Conservation (phyloP, 2,797 vertebrate species). For the Synanceia verrucosa region DNA sequence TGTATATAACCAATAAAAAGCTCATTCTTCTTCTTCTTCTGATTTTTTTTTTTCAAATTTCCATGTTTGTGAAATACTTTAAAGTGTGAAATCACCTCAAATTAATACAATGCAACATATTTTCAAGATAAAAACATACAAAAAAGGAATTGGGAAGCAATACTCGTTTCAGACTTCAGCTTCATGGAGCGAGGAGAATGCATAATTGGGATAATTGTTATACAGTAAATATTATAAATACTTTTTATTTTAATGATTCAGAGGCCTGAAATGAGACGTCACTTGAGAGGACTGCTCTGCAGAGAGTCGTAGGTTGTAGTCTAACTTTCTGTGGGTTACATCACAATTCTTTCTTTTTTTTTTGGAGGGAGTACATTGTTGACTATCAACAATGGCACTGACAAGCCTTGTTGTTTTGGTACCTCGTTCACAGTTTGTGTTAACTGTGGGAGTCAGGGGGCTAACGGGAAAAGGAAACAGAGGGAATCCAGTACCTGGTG, state of each 20-base stretch:
- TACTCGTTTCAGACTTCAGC: not conserved
- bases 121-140: not conserved
- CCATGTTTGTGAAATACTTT: too few species aligned
- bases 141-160: not conserved
- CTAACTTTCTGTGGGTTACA: slow-evolving; percentile 27
- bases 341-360: not conserved
- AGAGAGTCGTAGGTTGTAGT: slow-evolving; percentile 12
- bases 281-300: slow-evolving; percentile 60
- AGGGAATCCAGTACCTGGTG: slow-evolving; percentile 82
- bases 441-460: slow-evolving; percentile 89
- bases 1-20: too few species aligned
- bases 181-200: not conserved
- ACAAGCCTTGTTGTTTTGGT: slow-evolving; percentile 83
- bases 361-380: slow-evolving; percentile 88
- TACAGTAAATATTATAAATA: too few species aligned
- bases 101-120: not conserved
- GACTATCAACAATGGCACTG: slow-evolving; percentile 90
- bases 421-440: slow-evolving; percentile 93
- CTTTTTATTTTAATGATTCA: not conserved
- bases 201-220: too few species aligned
- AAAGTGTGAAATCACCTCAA: not conserved
- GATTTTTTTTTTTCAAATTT: too few species aligned
- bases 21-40: too few species aligned
- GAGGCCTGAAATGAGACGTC: slow-evolving; percentile 42
- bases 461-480: slow-evolving; percentile 91